Base-by-base conservation (phyloP, 2,888 invertebrate species). In the Aelia acuminata region DNA sequence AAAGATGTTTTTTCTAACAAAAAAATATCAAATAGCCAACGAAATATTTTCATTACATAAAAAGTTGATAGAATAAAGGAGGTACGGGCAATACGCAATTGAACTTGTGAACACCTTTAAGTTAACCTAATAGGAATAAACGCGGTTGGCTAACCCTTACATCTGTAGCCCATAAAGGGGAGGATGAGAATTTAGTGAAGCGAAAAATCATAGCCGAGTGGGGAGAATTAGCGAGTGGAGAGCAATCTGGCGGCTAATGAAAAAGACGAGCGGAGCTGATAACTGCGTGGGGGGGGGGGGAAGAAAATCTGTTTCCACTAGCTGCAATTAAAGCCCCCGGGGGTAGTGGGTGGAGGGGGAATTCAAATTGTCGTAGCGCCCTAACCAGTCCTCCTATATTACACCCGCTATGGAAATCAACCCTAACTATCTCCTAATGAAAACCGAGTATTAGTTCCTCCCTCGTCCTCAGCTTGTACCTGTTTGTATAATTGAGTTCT, bases 181-280 rank as follows among this genome's bases (percentile, higher is more conserved):
- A 20, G 22, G 80, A 5, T 75, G 80, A 47, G 39, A 80, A 80
- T 80, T 39, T 43, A 80, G 43, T 80, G 80, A n/a, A n/a, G 80
- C 43, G 43, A 80, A 80, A 80, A 80, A 80, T 47, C 43, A 47
- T 47, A 43, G 80, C 63, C 31, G 80, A 80, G 43, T 43, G 80
- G 80, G n/a, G 80, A 47, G 80, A 80, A 80, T 80, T 80, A 80
- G 80, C 43, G n/a, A 43, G 39, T 43, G 80, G 80, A 80, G 31
- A 80, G 43, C 80, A 80, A 80, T 80, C 80, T 80, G 80, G 43
- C n/a, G 80, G 80, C 43, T 80, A 80, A 80, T 80, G 80, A 80
- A 80, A 80, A 80, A 80, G 80, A 47, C 80, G 80, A 80, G 80
- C 43, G 13, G 63, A 43, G 4, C 80, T 80, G 80, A 80, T 80